Evolutionary conservation across 2,888 invertebrate genomes (phyloP).

Genomic region (Podotricha telesiphe): DNA sequence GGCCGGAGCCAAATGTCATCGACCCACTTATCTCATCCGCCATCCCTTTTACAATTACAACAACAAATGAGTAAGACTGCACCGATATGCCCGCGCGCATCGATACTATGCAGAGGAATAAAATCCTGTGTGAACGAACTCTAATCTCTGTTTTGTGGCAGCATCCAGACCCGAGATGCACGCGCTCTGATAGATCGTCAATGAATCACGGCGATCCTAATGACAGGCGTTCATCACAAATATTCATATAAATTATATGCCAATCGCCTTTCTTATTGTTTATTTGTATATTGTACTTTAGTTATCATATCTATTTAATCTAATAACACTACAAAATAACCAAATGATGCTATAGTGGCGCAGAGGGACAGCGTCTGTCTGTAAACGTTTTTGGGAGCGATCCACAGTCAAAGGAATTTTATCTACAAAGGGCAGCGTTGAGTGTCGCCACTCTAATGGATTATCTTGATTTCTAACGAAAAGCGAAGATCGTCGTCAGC

Average conservation of each 20-base stretch:
- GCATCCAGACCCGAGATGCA: conserved; percentile 74
- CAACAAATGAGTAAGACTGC: conserved; percentile 83
- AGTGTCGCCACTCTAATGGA: no score
- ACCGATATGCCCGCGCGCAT: conserved; percentile 76
- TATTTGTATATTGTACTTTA: not conserved
- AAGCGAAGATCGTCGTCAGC: no score
- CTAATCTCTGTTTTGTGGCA: conserved; percentile 81
- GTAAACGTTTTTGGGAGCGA: no score
- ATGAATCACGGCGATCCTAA: conserved; percentile 48
- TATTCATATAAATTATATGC: conserved; percentile 21
- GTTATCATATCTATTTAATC: not conserved
- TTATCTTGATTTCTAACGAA: no score
- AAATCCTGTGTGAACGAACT: conserved; percentile 84
- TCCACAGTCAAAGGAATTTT: no score
- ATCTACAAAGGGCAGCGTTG: no score
- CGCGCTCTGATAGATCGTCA: conserved; percentile 64
- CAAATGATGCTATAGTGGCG: no score
- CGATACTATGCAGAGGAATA: conserved; percentile 80
- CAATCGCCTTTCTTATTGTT: conserved; percentile 2
- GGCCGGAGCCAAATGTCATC: conserved; percentile 82
- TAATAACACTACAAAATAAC: not conserved
- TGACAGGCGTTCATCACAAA: conserved; percentile 37
- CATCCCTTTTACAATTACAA: conserved; percentile 84
- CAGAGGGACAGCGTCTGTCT: no score
- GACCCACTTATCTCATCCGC: conserved; percentile 83